Evolutionary conservation across 2,113 vertebrate species (phyloP).

Genomic region (Rhea pennata): DNA sequence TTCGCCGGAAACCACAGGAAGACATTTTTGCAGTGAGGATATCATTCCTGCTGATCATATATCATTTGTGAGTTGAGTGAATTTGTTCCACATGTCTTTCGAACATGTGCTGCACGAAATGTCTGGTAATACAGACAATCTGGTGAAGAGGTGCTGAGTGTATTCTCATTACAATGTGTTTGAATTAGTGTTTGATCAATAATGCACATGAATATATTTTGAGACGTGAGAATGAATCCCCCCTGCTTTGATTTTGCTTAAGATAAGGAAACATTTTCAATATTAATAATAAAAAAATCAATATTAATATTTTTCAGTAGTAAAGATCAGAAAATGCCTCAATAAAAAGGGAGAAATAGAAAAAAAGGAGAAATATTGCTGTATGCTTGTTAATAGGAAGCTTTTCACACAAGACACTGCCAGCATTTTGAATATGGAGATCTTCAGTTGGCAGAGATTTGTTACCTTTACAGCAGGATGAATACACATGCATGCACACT

Average conservation of each 20-base stretch:
- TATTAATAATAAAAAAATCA: no score
- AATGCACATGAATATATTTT: neutral
- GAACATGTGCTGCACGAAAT: neutral
- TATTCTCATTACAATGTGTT: neutral
- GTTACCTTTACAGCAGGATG: neutral
- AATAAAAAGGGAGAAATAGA: neutral
- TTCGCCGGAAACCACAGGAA: slow-evolving; percentile 57
- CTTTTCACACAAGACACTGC: neutral
- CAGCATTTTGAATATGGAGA: neutral
- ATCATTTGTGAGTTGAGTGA: slow-evolving; percentile 37
- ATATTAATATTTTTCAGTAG: neutral
- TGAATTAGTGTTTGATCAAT: neutral
- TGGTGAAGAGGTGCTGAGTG: neutral
- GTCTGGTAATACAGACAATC: neutral
- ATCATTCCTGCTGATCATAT: slow-evolving; percentile 49
- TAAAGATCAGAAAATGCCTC: neutral
- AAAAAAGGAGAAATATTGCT: neutral
- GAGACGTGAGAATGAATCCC: neutral
- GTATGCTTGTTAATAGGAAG: neutral
- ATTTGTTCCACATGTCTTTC: slow-evolving; percentile 65
- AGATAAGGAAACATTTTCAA: neutral
- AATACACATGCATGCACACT: neutral
- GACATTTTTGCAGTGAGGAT: slow-evolving; percentile 49
- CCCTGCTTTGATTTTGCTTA: neutral
- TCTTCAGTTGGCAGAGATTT: neutral